These are phyloP conservation scores for Goniozus legneri DNA, from an alignment of 1,140 invertebrate genomes.

Conservation along the genomic window DNA sequence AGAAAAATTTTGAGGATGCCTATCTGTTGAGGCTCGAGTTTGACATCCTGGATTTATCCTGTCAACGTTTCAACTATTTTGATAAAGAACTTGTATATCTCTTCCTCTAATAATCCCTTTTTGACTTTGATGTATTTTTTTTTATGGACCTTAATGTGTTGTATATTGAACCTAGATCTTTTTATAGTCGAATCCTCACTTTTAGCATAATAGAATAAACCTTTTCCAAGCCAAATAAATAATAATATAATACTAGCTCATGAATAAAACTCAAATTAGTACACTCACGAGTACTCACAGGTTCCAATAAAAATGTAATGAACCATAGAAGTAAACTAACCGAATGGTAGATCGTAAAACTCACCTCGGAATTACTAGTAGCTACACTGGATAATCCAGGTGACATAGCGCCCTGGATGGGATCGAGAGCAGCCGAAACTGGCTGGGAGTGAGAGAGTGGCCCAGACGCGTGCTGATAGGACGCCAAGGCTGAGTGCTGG, in stretches of 20 bases:
- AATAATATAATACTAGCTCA: too few relatives aligned
- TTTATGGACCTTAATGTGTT: too few relatives aligned
- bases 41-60: too few relatives aligned
- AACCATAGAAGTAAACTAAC: not conserved
- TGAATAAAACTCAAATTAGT: too few relatives aligned
- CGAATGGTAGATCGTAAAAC: slow-evolving; percentile 17
- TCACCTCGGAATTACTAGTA: slow-evolving; percentile 73
- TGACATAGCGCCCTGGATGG: slow-evolving; percentile 60
- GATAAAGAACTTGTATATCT: too few relatives aligned
- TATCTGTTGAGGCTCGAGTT: too few relatives aligned
- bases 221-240: not conserved
- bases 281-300: too few relatives aligned
- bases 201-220: not conserved
- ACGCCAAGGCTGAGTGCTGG: slow-evolving; percentile 46
- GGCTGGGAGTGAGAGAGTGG: slow-evolving; percentile 28
- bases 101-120: too few relatives aligned
- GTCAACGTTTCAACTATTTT: too few relatives aligned
- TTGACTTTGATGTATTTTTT: too few relatives aligned
- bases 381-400: slow-evolving; percentile 70
- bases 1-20: too few relatives aligned
- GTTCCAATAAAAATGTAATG: not conserved
- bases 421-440: slow-evolving; percentile 57
- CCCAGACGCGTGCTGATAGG: slow-evolving; percentile 38
- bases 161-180: too few relatives aligned
- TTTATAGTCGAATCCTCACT: not conserved